Conservation (phyloP, 2,113 vertebrate genomes). For the Lophochroa leadbeateri region DNA sequence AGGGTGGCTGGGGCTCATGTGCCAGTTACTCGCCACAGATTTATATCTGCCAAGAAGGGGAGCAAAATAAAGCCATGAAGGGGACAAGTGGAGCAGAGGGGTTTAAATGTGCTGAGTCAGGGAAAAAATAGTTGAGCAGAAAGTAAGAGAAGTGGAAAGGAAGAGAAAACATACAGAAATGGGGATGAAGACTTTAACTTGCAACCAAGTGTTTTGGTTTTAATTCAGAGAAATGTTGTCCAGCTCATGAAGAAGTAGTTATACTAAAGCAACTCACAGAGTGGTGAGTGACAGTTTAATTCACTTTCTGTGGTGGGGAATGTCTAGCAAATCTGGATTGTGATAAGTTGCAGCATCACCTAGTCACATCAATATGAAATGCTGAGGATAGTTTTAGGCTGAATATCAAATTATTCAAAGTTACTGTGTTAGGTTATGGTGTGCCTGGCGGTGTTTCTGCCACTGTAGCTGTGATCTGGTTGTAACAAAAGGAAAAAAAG, state of each 20-base stretch:
- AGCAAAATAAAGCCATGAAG: background rate
- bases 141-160: background rate
- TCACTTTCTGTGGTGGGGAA: slow-evolving; percentile 32
- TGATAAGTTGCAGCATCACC: background rate
- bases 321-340: slow-evolving; percentile 5
- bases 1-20: background rate
- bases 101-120: background rate
- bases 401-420: background rate
- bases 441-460: background rate
- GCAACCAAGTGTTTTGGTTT: background rate
- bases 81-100: background rate
- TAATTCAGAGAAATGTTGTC: background rate
- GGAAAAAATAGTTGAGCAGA: background rate
- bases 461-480: background rate
- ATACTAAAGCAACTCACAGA: background rate
- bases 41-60: background rate
- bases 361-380: background rate
- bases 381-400: background rate
- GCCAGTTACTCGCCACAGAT: background rate
- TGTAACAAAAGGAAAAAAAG: background rate
- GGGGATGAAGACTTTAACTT: background rate
- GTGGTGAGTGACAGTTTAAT: slow-evolving; percentile 56
- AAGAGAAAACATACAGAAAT: background rate
- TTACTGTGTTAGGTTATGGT: background rate
- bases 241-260: background rate